Conservation (phyloP, 2,797 vertebrate species). For the Leptodactylus fallax region DNA sequence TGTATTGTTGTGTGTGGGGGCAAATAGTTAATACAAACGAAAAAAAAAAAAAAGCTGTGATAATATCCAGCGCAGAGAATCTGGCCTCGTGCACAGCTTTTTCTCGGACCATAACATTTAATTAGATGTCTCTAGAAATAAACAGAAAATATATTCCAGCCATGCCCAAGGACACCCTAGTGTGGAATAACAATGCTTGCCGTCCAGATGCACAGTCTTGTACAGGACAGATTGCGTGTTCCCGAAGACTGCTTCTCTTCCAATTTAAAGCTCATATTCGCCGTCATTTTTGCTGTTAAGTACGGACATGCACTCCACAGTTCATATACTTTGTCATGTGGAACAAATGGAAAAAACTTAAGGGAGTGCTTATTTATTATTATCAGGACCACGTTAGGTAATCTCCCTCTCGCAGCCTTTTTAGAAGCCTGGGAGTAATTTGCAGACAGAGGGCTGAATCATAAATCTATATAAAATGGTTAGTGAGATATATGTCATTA, state of each 20-base stretch:
- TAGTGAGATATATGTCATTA: conserved; percentile 58
- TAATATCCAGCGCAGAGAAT: conserved; percentile 54
- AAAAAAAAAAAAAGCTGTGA: conserved; percentile 11
- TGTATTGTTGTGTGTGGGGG: conserved; percentile 22
- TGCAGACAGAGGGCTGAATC: conserved; percentile 40
- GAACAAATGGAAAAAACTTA: conserved; percentile 63
- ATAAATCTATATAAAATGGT: conserved; percentile 60
- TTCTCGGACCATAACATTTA: conserved; percentile 64
- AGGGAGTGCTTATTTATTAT: conserved; percentile 62
- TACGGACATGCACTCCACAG: conserved; percentile 59
- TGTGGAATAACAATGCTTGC: conserved; percentile 62
- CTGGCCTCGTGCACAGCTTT: conserved; percentile 57
- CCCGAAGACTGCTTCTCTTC: conserved; percentile 59
- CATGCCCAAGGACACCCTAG: conserved; percentile 62
- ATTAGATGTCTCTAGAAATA: conserved; percentile 64
- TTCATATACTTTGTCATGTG: conserved; percentile 63
- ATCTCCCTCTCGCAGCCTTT: conserved; percentile 54
- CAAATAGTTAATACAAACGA: conserved; percentile 56
- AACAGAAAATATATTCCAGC: conserved; percentile 63
- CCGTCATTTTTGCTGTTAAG: conserved; percentile 56
- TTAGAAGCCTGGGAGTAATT: conserved; percentile 51
- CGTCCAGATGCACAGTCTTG: conserved; percentile 63
- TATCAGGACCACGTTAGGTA: conserved; percentile 54
- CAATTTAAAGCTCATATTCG: conserved; percentile 58
- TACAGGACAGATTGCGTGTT: conserved; percentile 62